A percentile compares a stretch with the other conserved stretches of the same genome.
phyloP scores from a whole-genome alignment of 2,888 invertebrate species.

The Malthinus seriepunctatus region DNA sequence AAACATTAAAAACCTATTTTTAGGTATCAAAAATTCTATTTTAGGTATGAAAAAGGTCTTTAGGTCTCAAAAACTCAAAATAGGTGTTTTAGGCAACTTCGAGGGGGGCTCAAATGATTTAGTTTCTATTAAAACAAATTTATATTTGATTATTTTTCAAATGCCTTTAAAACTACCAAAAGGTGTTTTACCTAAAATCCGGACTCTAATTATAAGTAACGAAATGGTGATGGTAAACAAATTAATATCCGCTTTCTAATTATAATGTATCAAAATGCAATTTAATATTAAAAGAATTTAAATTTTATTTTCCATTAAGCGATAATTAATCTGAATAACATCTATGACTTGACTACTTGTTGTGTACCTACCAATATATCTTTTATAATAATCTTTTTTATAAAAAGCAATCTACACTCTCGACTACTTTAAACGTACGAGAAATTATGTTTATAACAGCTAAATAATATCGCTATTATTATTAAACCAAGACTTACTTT shows the following conservation, averaged over 20 bases:
- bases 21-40: no score
- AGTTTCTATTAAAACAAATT: no score
- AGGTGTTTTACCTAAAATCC: no score
- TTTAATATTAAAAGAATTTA: constrained; percentile 5
- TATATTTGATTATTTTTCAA: no score
- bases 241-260: constrained; percentile 4
- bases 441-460: constrained; percentile 10
- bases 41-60: no score
- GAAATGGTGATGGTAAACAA: no score
- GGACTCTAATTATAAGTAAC: no score
- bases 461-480: constrained; percentile 13
- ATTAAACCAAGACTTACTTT: constrained; percentile 4
- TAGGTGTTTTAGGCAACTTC: no score
- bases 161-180: no score
- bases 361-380: neutral
- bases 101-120: no score
- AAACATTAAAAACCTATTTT: no score
- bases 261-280: constrained; percentile 9
- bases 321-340: constrained; percentile 32
- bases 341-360: constrained; percentile 30
- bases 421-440: constrained; percentile 6
- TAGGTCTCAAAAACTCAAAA: no score
- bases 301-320: constrained; percentile 29
- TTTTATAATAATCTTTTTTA: constrained; percentile 27
- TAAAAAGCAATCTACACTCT: constrained; percentile 14